These are phyloP conservation scores for Gandaritis pyraliata DNA, from an alignment of 2,888 invertebrate species.

Conservation along the genomic window DNA sequence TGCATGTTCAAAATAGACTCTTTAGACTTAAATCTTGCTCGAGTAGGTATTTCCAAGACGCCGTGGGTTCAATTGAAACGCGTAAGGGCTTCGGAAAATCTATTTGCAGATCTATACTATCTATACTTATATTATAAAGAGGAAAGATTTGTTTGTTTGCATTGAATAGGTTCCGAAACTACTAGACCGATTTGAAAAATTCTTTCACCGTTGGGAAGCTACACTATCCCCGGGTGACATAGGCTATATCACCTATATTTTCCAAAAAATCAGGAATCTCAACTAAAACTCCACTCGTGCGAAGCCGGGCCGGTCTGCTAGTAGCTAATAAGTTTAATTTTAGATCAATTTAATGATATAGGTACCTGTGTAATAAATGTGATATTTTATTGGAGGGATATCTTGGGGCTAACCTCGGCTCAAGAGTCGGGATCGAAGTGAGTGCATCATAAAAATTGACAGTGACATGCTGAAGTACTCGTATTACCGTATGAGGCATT, in stretches of 20 bases:
- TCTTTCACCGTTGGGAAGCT: too few species aligned
- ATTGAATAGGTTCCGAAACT: too few species aligned
- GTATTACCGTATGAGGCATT: conserved; percentile 76
- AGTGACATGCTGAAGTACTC: conserved; percentile 72
- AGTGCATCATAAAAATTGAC: conserved; percentile 77
- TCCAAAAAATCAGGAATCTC: too few species aligned
- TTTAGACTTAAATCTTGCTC: conserved; percentile 22
- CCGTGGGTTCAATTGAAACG: conserved; percentile 30
- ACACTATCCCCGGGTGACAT: too few species aligned
- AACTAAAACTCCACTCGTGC: too few species aligned
- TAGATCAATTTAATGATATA: conserved; percentile 39
- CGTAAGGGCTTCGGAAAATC: conserved; percentile 32
- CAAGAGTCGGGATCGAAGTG: conserved; percentile 58
- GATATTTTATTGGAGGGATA: conserved; percentile 41
- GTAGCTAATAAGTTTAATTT: conserved; percentile 33
- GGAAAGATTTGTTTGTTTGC: too few species aligned
- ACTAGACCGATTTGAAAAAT: too few species aligned
- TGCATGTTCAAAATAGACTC: conserved; percentile 27
- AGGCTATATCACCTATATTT: too few species aligned
- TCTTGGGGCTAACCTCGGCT: conserved; percentile 35
- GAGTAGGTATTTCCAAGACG: conserved; percentile 26
- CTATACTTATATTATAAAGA: too few species aligned
- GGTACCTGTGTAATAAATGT: conserved; percentile 38
- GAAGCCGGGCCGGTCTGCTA: too few species aligned
- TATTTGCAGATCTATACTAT: conserved; percentile 41